Evolutionary conservation across 2,888 invertebrate genomes (phyloP), one percentile per base, ranked within the genome.

Genomic region (Minunthozetes semirufus): DNA sequence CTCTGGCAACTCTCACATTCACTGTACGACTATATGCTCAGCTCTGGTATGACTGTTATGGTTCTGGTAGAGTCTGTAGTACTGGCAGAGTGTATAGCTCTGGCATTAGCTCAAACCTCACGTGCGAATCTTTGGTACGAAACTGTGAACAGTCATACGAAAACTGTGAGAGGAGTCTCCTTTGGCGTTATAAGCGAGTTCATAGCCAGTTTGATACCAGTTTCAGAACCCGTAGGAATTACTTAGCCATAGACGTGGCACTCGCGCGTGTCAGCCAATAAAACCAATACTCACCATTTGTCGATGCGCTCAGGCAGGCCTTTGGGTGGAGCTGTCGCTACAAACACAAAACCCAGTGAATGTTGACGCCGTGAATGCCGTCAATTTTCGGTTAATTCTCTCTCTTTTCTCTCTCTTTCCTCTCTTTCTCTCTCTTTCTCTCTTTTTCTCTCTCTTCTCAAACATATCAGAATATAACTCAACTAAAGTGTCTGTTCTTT

Each of bases 51-150:
- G 33, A 33, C 33, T 33, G 33, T 33, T 33, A 33, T 33, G 33
- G 33, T 33, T 33, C 9, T 33, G 33, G 33, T 33, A 33, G 4
- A 33, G 33, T n/a, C 61, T 27, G 27, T 61, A 29, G 3, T 38
- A 27, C n/a, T 33, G 56, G 6, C 19, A 50, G 53, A 59, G 53
- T 71, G n/a, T 19, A 71, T 19, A 27, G 27, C 15, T 29, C 33
- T 38, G 17, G 68, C 33, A 68, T 46, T 68, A 38, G 42, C 68
- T 46, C 68, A 46, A 68, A 68, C 68, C 68, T 68, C 68, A 72
- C 72, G 75, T 75, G 75, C 71, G 75, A 75, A 75, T 71, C 75
- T 75, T 75, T 68, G 63, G 71, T 75, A 63, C 70, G 48, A 70
- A 75, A 75, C 75, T 75, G 75, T 70, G 73, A 76, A 76, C 72